Evolutionary conservation across 2,797 vertebrate genomes (phyloP).

Genomic region (Phataginus tetradactyla): DNA sequence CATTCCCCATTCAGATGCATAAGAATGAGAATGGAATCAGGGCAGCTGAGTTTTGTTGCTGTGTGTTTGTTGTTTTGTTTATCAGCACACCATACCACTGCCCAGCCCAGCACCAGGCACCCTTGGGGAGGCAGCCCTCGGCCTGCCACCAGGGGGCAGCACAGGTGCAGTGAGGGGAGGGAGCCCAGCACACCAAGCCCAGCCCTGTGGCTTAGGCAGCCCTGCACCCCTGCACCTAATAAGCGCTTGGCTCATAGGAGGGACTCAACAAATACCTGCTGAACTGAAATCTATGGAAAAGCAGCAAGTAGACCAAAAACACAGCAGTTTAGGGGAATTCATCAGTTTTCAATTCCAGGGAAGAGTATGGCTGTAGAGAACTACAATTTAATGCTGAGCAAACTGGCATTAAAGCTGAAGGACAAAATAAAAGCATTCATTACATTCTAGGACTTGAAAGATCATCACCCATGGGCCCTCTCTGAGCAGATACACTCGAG

Average conservation of each 20-base stretch:
- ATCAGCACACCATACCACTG: neutral
- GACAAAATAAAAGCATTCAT: neutral
- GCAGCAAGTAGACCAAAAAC: neutral
- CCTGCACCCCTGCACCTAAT: neutral
- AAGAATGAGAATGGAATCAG: constrained; percentile 17
- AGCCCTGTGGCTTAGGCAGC: neutral
- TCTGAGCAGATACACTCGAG: neutral
- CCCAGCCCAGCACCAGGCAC: neutral
- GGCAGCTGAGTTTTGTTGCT: neutral
- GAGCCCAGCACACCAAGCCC: neutral
- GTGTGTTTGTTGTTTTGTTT: neutral
- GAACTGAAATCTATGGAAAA: constrained; percentile 45
- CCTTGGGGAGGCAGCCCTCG: neutral
- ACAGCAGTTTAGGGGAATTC: neutral
- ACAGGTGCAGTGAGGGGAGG: accelerated
- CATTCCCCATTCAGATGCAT: neutral
- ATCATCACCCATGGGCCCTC: neutral
- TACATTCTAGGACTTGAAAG: neutral
- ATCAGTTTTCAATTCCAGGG: neutral
- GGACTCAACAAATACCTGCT: neutral
- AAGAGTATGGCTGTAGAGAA: neutral
- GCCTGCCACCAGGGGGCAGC: neutral
- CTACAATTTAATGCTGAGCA: neutral
- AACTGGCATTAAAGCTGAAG: neutral
- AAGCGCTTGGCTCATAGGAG: neutral